Conservation (phyloP, 2,797 vertebrate genomes). For the Lindbergichthys nudifrons region DNA sequence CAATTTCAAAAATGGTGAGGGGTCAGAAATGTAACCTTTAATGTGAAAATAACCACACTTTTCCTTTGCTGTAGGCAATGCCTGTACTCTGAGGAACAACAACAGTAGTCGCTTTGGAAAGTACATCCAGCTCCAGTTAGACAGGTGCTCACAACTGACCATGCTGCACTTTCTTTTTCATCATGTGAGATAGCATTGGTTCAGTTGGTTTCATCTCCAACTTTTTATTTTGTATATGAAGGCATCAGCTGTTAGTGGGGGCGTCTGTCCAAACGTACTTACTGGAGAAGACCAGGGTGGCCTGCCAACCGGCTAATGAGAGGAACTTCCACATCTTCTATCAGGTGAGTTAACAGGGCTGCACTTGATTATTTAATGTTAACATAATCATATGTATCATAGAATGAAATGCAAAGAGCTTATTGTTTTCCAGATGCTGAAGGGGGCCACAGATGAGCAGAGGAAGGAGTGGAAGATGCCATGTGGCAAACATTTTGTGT, state of each 20-base stretch:
- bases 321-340: constrained; percentile 99
- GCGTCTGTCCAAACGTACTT: constrained; percentile 96
- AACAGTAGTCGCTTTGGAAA: constrained; percentile 99
- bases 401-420: not conserved
- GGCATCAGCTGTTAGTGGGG: constrained; percentile 91
- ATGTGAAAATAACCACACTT: not conserved
- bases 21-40: no score
- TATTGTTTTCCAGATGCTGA: constrained; percentile 87
- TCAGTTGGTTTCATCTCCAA: not conserved
- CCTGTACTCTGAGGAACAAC: constrained; percentile 93
- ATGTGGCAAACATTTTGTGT: constrained; percentile 82
- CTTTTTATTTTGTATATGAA: constrained; percentile 62
- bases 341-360: constrained; percentile 83
- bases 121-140: constrained; percentile 97
- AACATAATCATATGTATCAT: not conserved
- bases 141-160: constrained; percentile 83
- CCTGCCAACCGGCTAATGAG: constrained; percentile 89
- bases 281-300: constrained; percentile 95
- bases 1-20: no score
- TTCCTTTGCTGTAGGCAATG: constrained; percentile 86
- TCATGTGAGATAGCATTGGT: not conserved
- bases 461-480: constrained; percentile 90
- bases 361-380: not conserved
- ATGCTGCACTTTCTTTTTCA: not conserved
- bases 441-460: constrained; percentile 90